Evolutionary conservation across 2,113 vertebrate genomes (phyloP), one percentile per base, ranked within the genome.

Genomic region (Hypomesus transpacificus): DNA sequence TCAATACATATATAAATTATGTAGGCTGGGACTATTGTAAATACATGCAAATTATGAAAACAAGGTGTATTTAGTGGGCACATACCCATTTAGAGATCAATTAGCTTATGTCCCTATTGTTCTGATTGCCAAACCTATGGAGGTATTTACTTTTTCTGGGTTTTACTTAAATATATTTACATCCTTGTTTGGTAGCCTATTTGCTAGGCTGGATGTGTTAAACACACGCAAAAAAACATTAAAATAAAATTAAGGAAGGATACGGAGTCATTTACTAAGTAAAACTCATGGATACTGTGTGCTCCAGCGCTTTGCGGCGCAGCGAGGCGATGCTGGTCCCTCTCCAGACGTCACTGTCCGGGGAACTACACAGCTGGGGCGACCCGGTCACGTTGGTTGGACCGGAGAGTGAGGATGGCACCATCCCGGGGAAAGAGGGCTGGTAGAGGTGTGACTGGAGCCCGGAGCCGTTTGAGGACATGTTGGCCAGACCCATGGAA

Each of bases 201-300:
- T 79, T 79, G 82, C 75, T 75, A 61, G 69, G 69, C 64, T 71
- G 51, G 64, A 63, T 68, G 72, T 61, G 31, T 28, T 67, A 17
- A 67, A 39, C 52, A 68, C 14, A 4, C 57, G 71, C 57, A 9
- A 1, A 61, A 65, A 16, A 34, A 16, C n/a, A 57, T 21, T 60
- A 52, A 17, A 5, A 50, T 28, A 24, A 28, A 51, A 34, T 68
- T 16, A 67, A 64, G 57, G 54, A 79, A 66, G 60, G 22, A 50
- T 60, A 69, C 70, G 14, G 39, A 28, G 18, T 39, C n/a, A 14
- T 65, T 65, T 14, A 90, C 92, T 96, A 98, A 81, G 96, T 96
- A 92, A 98, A 98, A 81, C 95, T 98, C 96, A 98, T 98, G 89
- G 96, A 98, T 53, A 98, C 96, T 92, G 96, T 98, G 95, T 98